These are phyloP conservation scores for Hydrozoanthus gracilis DNA, from an alignment of 92 coral and sea anemone species.

Conservation along the genomic window DNA sequence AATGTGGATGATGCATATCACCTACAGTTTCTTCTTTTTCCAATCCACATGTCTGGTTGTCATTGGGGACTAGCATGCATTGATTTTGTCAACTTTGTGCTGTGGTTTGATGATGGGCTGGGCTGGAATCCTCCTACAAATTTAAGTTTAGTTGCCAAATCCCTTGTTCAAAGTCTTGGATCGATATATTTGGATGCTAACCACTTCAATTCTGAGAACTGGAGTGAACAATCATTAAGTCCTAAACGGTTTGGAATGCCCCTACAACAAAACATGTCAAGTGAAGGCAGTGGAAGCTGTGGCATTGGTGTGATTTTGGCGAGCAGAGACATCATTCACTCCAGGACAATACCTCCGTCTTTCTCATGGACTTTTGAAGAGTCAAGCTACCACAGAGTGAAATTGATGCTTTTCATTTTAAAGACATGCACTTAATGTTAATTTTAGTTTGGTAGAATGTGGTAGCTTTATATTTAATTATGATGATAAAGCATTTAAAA, in stretches of 20 bases:
- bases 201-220: not conserved
- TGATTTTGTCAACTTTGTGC: constrained; percentile 14
- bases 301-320: constrained; percentile 12
- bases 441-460: no score
- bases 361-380: constrained; percentile 33
- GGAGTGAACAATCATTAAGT: not conserved
- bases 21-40: constrained; percentile 11
- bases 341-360: not conserved
- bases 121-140: constrained; percentile 2
- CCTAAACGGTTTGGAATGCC: constrained; percentile 37
- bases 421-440: not conserved
- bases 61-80: constrained; percentile 36
- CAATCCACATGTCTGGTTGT: constrained; percentile 29
- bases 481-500: no score
- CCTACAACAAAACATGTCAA: not conserved
- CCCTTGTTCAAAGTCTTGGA: constrained; percentile 1
- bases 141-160: not conserved
- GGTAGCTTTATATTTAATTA: no score
- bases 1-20: not conserved
- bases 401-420: constrained; percentile 20
- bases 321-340: not conserved
- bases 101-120: constrained; percentile 32
- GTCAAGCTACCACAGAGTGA: constrained; percentile 16
- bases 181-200: constrained; percentile 1
- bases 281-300: constrained; percentile 27